phyloP scores from a whole-genome alignment of 2,113 vertebrate species.

The Erinaceus europaeus region DNA sequence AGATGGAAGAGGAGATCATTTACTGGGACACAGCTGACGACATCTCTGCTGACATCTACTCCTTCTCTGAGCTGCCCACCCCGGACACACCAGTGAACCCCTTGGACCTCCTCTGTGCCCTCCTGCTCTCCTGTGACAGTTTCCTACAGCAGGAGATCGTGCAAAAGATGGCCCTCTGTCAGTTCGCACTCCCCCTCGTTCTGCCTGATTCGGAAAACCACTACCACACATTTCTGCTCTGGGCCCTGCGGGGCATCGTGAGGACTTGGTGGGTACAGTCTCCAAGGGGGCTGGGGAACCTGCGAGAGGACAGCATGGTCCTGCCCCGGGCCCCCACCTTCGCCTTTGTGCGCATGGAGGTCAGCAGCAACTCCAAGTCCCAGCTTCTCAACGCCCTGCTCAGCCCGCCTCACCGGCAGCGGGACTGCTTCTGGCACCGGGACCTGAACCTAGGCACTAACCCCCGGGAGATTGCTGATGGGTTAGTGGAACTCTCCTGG shows the following conservation, averaged over 20 bases:
- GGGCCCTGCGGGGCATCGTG: conserved; percentile 82
- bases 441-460: conserved; percentile 75
- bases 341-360: conserved; percentile 85
- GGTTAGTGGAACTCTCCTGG: conserved; percentile 87
- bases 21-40: conserved; percentile 59
- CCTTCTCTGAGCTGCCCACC: conserved; percentile 61
- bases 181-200: conserved; percentile 88
- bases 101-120: conserved; percentile 83
- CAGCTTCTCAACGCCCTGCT: conserved; percentile 84
- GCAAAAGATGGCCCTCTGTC: conserved; percentile 85
- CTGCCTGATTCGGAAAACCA: conserved; percentile 81
- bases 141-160: conserved; percentile 86
- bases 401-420: conserved; percentile 78
- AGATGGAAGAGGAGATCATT: conserved; percentile 65
- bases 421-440: conserved; percentile 84
- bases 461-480: conserved; percentile 81
- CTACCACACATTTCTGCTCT: conserved; percentile 81
- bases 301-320: conserved; percentile 74
- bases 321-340: conserved; percentile 80
- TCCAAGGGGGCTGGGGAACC: conserved; percentile 30
- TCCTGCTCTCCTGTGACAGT: conserved; percentile 82
- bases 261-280: conserved; percentile 80
- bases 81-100: conserved; percentile 76
- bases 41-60: conserved; percentile 61
- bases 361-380: conserved; percentile 86